Conservation (phyloP, 2,888 invertebrate species). For the Agonopterix arenella region DNA sequence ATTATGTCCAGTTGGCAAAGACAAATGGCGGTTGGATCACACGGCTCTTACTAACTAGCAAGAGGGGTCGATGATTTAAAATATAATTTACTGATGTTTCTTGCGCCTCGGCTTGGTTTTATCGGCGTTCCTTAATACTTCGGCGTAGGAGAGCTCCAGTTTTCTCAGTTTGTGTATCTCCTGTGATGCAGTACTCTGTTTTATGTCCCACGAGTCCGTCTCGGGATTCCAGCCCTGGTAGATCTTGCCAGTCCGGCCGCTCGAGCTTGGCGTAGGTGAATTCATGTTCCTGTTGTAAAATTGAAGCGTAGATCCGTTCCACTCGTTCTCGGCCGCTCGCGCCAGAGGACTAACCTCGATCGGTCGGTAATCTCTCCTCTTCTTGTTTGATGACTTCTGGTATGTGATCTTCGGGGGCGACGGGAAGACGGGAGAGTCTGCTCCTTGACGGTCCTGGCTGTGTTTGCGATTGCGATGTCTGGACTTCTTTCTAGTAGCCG, state of each 20-base stretch:
- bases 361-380: constrained; percentile 76
- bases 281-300: constrained; percentile 80
- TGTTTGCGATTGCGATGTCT: constrained; percentile 81
- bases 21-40: constrained; percentile 71
- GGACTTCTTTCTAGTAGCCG: constrained; percentile 83
- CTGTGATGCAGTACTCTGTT: constrained; percentile 86
- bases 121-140: constrained; percentile 85
- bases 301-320: constrained; percentile 84
- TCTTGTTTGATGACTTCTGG: constrained; percentile 73
- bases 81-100: constrained; percentile 61
- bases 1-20: constrained; percentile 71
- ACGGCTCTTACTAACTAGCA: constrained; percentile 51
- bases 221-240: constrained; percentile 70
- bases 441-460: constrained; percentile 78
- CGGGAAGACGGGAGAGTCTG: constrained; percentile 82
- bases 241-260: constrained; percentile 65
- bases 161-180: constrained; percentile 88
- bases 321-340: constrained; percentile 59
- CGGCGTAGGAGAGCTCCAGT: constrained; percentile 90
- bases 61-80: constrained; percentile 60
- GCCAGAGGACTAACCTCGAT: constrained; percentile 73
- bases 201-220: constrained; percentile 66
- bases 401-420: constrained; percentile 81
- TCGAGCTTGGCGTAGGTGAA: constrained; percentile 77
- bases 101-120: constrained; percentile 72